phyloP scores from a whole-genome alignment of 2,113 vertebrate species.

The Thunnus thynnus region DNA sequence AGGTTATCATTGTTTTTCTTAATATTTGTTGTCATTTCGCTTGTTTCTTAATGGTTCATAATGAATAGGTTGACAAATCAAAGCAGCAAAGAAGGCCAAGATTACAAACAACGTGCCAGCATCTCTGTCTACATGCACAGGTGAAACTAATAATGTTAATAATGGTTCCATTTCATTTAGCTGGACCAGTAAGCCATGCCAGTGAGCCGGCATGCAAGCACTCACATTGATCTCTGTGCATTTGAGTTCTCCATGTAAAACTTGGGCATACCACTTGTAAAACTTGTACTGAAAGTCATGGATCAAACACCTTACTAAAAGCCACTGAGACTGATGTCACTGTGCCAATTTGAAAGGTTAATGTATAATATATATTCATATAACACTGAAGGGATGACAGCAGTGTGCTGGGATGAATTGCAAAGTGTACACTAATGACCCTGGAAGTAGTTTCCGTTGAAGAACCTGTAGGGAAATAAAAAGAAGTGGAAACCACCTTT shows the following conservation, averaged over 20 bases:
- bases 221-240: neutral
- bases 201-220: neutral
- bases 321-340: conserved; percentile 9
- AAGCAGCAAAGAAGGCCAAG: neutral
- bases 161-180: conserved; percentile 15
- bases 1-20: too few species aligned
- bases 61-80: conserved; percentile 9
- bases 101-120: neutral
- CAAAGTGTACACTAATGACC: conserved; percentile 3
- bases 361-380: conserved; percentile 55
- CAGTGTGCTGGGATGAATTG: conserved; percentile 35
- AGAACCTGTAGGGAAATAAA: neutral
- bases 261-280: neutral
- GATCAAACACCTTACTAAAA: conserved; percentile 22
- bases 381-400: conserved; percentile 21
- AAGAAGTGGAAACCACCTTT: too few species aligned
- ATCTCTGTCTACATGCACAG: neutral
- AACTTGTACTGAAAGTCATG: conserved; percentile 2
- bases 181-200: neutral
- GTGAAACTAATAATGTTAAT: conserved; percentile 15
- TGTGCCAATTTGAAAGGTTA: conserved; percentile 55
- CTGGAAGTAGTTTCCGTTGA: conserved; percentile 9
- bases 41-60: neutral
- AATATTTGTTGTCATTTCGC: too few species aligned
- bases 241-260: conserved; percentile 14